A percentile compares a stretch with the other conserved stretches of the same genome.
Conservation (phyloP, 2,797 vertebrate species). For the Rhinoraja longicauda region DNA sequence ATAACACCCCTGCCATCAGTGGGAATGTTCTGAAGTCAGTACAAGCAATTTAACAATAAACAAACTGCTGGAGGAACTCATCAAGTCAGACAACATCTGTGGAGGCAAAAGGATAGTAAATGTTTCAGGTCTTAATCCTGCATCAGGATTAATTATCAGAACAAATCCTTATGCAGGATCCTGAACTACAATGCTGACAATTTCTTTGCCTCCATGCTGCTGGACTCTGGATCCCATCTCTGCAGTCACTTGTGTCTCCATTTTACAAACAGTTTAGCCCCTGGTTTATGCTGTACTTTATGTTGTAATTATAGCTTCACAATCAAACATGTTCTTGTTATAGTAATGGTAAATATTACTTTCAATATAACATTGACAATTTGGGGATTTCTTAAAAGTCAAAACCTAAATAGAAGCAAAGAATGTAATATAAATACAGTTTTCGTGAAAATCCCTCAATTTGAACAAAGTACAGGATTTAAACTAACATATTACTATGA, state of each 20-base stretch:
- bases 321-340: not conserved
- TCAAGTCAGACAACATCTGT: no score
- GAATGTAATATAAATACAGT: not conserved
- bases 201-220: no score
- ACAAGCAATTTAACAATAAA: not conserved
- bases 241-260: no score
- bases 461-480: not conserved
- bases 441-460: not conserved
- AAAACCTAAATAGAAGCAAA: not conserved
- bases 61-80: no score
- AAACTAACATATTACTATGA: not conserved
- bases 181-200: no score
- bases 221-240: no score
- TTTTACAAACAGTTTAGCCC: no score
- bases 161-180: no score
- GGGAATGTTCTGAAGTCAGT: not conserved
- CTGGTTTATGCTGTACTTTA: not conserved
- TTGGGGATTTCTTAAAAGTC: not conserved
- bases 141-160: no score
- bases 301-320: not conserved
- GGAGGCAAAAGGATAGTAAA: no score
- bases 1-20: not conserved
- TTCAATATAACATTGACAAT: not conserved
- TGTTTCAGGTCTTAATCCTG: no score
- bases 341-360: not conserved